phyloP scores from a whole-genome alignment of 2,888 invertebrate species.

The Andrena camellia region DNA sequence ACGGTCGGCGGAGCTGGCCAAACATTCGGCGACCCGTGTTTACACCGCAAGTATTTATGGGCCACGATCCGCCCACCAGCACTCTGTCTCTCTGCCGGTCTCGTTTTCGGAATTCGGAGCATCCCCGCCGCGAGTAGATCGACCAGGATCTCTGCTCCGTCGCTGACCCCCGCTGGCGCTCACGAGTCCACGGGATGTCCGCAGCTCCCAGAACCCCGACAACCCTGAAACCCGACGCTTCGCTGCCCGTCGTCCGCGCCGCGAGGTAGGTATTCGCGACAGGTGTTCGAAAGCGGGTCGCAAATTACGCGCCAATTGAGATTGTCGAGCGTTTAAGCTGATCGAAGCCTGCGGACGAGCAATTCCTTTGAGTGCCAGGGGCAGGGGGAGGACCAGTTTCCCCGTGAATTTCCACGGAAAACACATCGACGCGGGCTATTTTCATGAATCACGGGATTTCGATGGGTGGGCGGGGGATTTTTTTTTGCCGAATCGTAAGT shows the following conservation, averaged over 20 bases:
- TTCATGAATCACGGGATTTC: slow-evolving; percentile 65
- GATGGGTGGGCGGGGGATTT: slow-evolving; percentile 15
- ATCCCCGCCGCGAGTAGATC: slow-evolving; percentile 71
- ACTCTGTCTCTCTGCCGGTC: slow-evolving; percentile 48
- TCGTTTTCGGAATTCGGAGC: slow-evolving; percentile 76
- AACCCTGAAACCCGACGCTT: slow-evolving; percentile 46
- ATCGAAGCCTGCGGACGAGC: background rate
- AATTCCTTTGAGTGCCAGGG: background rate
- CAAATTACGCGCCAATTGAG: background rate
- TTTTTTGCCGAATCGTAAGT: slow-evolving; percentile 55
- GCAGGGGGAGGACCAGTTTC: background rate
- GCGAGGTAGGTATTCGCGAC: slow-evolving; percentile 18
- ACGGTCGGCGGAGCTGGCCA: slow-evolving; percentile 69
- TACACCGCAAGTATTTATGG: slow-evolving; percentile 81
- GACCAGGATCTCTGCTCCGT: slow-evolving; percentile 48
- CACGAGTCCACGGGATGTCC: slow-evolving; percentile 49
- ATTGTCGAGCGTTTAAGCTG: background rate
- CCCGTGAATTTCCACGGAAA: background rate
- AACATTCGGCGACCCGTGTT: slow-evolving; percentile 81
- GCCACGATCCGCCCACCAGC: slow-evolving; percentile 81
- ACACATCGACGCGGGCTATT: slow-evolving; percentile 14
- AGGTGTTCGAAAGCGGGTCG: background rate
- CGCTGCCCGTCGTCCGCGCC: background rate
- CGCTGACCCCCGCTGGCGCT: slow-evolving; percentile 61
- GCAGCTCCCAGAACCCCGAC: slow-evolving; percentile 24